These are phyloP conservation scores for Eupsittula cactorum DNA, from an alignment of 2,113 vertebrate species.

Conservation along the genomic window DNA sequence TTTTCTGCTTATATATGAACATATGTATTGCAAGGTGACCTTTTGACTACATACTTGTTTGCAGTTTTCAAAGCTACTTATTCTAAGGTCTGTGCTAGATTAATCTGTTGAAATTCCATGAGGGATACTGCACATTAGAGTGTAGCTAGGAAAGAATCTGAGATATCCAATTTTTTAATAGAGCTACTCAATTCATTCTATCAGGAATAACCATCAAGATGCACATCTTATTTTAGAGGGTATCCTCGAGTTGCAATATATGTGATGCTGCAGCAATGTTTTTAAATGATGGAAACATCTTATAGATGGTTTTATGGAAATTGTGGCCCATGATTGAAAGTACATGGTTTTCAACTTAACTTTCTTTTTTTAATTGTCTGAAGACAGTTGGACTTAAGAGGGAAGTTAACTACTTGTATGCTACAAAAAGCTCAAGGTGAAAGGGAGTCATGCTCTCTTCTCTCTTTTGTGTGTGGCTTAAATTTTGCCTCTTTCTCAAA, in stretches of 20 bases:
- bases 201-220: conserved; percentile 63
- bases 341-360: conserved; percentile 37
- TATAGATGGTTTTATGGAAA: conserved; percentile 31
- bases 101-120: conserved; percentile 33
- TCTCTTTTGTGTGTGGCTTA: neutral
- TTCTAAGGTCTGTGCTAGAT: conserved; percentile 40
- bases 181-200: conserved; percentile 16
- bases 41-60: conserved; percentile 39
- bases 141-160: conserved; percentile 60
- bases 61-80: conserved; percentile 51
- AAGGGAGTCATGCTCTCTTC: neutral
- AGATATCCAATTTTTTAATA: conserved; percentile 26
- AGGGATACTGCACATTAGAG: conserved; percentile 33
- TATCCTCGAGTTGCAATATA: conserved; percentile 33
- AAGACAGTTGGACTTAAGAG: neutral
- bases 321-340: neutral
- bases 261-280: conserved; percentile 1
- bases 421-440: neutral
- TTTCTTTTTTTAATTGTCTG: neutral
- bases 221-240: conserved; percentile 36
- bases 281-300: conserved; percentile 50
- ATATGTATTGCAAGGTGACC: neutral
- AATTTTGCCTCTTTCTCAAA: neutral
- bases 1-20: neutral
- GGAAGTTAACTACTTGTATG: neutral